phyloP scores from a whole-genome alignment of 2,888 invertebrate species.

The Bellardia pandia region DNA sequence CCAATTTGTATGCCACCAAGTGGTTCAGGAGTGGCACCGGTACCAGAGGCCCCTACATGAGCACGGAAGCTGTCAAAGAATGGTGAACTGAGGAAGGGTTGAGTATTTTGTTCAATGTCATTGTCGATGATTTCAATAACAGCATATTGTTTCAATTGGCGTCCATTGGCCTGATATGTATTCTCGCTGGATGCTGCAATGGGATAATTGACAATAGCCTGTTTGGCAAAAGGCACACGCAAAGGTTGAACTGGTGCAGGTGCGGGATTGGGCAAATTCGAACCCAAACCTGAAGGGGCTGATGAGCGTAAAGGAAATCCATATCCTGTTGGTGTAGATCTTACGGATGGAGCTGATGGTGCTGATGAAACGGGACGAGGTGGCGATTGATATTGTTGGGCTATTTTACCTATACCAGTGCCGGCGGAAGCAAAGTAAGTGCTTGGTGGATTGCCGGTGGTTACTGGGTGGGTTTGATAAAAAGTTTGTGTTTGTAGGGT shows the following conservation, averaged over 20 bases:
- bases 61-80: slow-evolving; percentile 79
- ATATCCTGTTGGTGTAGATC: background rate
- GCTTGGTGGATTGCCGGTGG: background rate
- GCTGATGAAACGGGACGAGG: background rate
- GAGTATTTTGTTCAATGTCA: slow-evolving; percentile 79
- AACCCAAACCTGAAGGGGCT: slow-evolving; percentile 43
- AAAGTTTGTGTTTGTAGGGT: slow-evolving; percentile 53
- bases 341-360: slow-evolving; percentile 5
- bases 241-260: slow-evolving; percentile 72
- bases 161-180: slow-evolving; percentile 76
- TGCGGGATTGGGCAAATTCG: slow-evolving; percentile 41
- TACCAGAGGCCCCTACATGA: slow-evolving; percentile 75
- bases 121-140: slow-evolving; percentile 83
- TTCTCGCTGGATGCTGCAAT: background rate
- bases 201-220: slow-evolving; percentile 76
- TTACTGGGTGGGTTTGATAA: slow-evolving; percentile 71
- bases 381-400: slow-evolving; percentile 54
- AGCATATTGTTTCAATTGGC: slow-evolving; percentile 83
- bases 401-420: slow-evolving; percentile 58
- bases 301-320: slow-evolving; percentile 18
- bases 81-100: slow-evolving; percentile 78
- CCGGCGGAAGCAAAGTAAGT: slow-evolving; percentile 27
- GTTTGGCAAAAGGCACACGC: slow-evolving; percentile 79
- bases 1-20: slow-evolving; percentile 75
- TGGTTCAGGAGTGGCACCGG: slow-evolving; percentile 68